Evolutionary conservation across 2,113 vertebrate genomes (phyloP), one percentile per base, ranked within the genome.

Genomic region (chimpanzee (Pan troglodytes)): DNA sequence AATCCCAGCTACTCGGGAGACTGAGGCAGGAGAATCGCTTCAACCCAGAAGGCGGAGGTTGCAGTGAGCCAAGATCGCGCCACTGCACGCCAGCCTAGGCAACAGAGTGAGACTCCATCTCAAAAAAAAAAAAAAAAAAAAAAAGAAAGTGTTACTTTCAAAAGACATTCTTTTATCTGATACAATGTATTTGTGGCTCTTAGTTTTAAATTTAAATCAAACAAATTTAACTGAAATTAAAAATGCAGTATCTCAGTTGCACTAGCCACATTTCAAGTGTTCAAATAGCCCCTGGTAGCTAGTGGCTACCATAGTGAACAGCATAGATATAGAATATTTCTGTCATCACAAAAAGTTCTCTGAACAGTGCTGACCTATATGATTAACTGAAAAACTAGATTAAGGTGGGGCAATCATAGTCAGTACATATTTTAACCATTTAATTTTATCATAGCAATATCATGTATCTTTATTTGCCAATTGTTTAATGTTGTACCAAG

Each of bases 151-250:
- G 17, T 79, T 84, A 64, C 64, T 92, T 97, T 88, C 25, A 84
- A 40, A 38, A 80, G 40, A 13, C 4, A 86, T 9, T 88, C 32
- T 76, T 38, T 81, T 70, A 35, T 40, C 32, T 81, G 10, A 73
- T 70, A 61, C 45, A 38, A n/a, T 57, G 61, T n/a, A 73, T 4
- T 1, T 93, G 16, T n/a, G 61, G 8, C n/a, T 85, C 8, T 75
- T 59, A 81, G 4, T 9, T 92, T 94, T 85, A 84, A 80, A 68
- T 95, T 86, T 92, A 94, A 83, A 68, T 81, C 45, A 89, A 68
- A 81, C 13, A 93, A 64, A 27, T 67, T 40, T 80, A 80, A 68
- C 30, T 20, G 89, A 55, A 84, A 86, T 23, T 23, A 83, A 86
- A 90, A 64, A 50, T 79, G 78, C 38, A 76, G 22, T 83, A 87